These are phyloP conservation scores for Plecotus auritus DNA, from an alignment of 2,113 vertebrate genomes.

Conservation along the genomic window DNA sequence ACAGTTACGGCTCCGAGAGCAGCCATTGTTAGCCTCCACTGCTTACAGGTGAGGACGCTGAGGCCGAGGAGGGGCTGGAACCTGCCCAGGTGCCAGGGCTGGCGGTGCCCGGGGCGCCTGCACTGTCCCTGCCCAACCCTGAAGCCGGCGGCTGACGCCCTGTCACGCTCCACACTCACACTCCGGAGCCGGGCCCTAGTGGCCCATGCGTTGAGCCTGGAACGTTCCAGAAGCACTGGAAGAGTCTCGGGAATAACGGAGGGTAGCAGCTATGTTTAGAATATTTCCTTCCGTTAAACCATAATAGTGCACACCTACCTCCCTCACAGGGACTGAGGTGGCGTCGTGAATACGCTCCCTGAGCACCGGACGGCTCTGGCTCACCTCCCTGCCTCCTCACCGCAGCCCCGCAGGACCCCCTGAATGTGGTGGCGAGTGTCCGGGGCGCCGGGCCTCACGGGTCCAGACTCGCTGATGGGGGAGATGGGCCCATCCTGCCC, in stretches of 20 bases:
- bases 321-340: not conserved
- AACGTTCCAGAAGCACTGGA: not conserved
- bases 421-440: not conserved
- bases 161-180: accelerated
- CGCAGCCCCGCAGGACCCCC: not conserved
- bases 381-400: not conserved
- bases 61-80: not conserved
- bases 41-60: not conserved
- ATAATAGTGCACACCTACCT: not conserved
- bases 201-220: not conserved
- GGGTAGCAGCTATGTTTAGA: not conserved
- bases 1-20: not conserved
- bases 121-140: not conserved
- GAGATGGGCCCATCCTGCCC: not conserved
- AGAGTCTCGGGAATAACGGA: not conserved
- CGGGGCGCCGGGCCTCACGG: not conserved
- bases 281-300: not conserved
- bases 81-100: not conserved
- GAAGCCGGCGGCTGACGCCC: not conserved
- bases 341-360: not conserved
- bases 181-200: not conserved
- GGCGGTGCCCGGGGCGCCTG: not conserved
- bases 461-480: too few relatives aligned
- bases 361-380: not conserved
- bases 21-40: not conserved